Evolutionary conservation across 2,797 vertebrate genomes (phyloP).

Genomic region (Apogon talboti): DNA sequence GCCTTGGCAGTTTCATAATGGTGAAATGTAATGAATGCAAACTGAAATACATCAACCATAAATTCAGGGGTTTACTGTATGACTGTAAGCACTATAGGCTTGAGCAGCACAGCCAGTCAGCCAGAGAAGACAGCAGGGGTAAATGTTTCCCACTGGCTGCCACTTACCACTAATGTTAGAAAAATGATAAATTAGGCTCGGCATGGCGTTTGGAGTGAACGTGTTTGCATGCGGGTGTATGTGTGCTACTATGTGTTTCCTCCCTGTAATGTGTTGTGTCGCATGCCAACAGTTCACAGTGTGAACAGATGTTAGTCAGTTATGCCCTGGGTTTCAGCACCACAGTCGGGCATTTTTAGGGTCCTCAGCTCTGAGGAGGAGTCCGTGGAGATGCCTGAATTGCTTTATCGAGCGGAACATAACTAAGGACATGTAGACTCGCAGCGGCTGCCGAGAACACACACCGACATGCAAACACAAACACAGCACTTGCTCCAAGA

Average conservation of each 20-base stretch:
- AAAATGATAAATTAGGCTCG: conserved; percentile 74
- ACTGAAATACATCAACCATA: conserved; percentile 34
- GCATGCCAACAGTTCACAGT: conserved; percentile 74
- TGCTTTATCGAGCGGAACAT: conserved; percentile 72
- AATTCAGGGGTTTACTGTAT: conserved; percentile 10
- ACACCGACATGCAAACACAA: conserved; percentile 44
- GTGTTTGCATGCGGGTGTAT: conserved; percentile 41
- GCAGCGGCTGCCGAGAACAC: conserved; percentile 52
- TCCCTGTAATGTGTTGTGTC: conserved; percentile 62
- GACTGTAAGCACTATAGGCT: conserved; percentile 34
- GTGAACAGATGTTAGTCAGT: conserved; percentile 81
- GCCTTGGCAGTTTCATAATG: background rate
- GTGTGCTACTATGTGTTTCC: conserved; percentile 44
- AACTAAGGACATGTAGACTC: conserved; percentile 63
- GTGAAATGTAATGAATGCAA: conserved; percentile 27
- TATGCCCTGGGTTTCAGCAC: conserved; percentile 65
- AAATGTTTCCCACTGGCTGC: conserved; percentile 67
- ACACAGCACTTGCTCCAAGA: conserved; percentile 32
- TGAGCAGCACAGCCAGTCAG: conserved; percentile 52
- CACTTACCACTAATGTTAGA: conserved; percentile 75
- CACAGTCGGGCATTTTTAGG: conserved; percentile 59
- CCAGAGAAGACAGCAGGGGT: conserved; percentile 63
- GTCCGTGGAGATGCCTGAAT: conserved; percentile 72
- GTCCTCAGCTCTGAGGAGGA: conserved; percentile 67
- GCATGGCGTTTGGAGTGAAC: conserved; percentile 47